Base-by-base conservation (phyloP, 2,797 vertebrate species). In the Neoniphon sammara region DNA sequence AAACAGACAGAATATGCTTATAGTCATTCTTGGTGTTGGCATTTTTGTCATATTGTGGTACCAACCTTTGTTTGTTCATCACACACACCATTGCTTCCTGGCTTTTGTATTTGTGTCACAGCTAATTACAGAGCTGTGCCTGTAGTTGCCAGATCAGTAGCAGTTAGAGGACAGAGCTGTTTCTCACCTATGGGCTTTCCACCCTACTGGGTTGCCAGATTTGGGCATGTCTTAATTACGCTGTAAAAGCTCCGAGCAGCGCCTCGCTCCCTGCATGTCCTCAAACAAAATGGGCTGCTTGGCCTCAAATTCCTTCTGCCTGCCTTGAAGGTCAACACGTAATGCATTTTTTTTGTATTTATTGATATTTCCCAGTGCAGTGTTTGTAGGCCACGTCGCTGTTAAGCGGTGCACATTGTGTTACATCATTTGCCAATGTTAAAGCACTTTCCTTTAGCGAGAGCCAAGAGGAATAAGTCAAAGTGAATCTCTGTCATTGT, bases 191-290 rank as follows among this genome's bases (percentile, higher is more conserved):
- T 55, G 74, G 54, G 77, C 78, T 85, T 84, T 86, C 75, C 82
- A 78, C 79, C 81, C 85, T 62, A 75, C 77, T 77, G 83, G 66
- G 78, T 78, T 87, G 87, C 82, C 85, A 90, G 85, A 89, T 81
- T 81, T 70, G 72, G 64, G 77, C 66, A 82, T 25, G 79, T 92
- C 83, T 89, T 85, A 87, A 90, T 92, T 85, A 87, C 15, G 7
- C 44, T 15, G 31, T 44, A 50, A 5, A 17, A 71, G 78, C 80
- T 85, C 5, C 20, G 36, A 81, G 89, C 81, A 12, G 66, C 52
- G 77, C 80, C 71, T 89, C 79, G 79, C 77, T 85, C 85, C 76
- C 78, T 69, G 81, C 67, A 10, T 77, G 86, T 85, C 78, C 64
- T 83, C 75, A 31, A 70, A 82, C 64, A 18, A 56, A 77, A 79